Percentiles rank a stretch among this genome's conserved stretches.
Conservation (phyloP, 2,113 vertebrate species). For the Mionectes macconnelli region DNA sequence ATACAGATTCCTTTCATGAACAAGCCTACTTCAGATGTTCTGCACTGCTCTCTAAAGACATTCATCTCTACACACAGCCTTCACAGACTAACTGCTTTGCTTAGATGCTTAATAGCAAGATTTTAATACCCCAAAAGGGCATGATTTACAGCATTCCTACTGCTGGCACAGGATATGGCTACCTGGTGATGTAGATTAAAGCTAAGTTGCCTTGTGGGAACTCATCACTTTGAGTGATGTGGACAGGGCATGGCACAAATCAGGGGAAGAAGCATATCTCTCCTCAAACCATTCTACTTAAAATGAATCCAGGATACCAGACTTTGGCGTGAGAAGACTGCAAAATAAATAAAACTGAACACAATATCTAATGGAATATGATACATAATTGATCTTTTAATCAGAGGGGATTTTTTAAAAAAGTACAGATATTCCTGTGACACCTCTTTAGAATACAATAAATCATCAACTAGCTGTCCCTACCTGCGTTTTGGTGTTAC, state of each 20-base stretch:
- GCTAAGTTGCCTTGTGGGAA: not conserved
- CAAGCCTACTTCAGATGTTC: not conserved
- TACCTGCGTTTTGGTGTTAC: not conserved
- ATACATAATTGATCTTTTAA: not conserved
- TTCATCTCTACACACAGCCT: not conserved
- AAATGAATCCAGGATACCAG: not conserved
- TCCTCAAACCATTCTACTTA: not conserved
- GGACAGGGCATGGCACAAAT: not conserved
- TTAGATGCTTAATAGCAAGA: not conserved
- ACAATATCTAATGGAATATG: not conserved
- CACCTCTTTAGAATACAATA: not conserved
- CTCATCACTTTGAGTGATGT: not conserved
- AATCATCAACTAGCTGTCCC: not conserved
- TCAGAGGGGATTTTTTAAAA: not conserved
- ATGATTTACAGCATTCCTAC: not conserved
- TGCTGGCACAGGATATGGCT: not conserved
- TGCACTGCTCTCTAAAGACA: not conserved
- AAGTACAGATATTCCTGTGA: rapidly evolving
- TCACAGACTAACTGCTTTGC: not conserved
- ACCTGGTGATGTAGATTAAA: not conserved
- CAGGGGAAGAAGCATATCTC: not conserved
- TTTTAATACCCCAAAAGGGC: not conserved
- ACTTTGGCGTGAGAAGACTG: not conserved
- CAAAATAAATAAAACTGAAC: not conserved
- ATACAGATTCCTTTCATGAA: not conserved